Percentiles rank a stretch among this genome's conserved stretches.
phyloP scores from a whole-genome alignment of 2,113 vertebrate genomes.

The Phrynosoma platyrhinos region DNA sequence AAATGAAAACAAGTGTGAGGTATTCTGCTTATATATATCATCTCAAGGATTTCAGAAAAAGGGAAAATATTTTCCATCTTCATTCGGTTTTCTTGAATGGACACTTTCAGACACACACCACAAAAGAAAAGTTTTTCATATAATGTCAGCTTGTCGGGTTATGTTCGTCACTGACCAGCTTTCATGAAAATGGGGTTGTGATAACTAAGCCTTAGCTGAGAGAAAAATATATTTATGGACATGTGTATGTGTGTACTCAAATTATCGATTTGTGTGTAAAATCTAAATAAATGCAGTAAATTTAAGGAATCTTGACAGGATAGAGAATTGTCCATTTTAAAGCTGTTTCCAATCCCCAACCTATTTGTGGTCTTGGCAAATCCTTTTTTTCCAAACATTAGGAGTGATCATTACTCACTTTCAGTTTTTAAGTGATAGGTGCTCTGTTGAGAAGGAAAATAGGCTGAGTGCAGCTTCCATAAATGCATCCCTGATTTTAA shows the following conservation, averaged over 20 bases:
- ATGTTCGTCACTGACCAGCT: neutral
- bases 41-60: neutral
- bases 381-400: too few relatives aligned
- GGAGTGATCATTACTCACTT: too few relatives aligned
- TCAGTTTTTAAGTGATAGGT: too few relatives aligned
- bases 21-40: neutral
- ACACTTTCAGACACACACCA: neutral
- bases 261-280: neutral
- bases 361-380: too few relatives aligned
- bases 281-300: neutral
- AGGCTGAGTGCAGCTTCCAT: too few relatives aligned
- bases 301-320: too few relatives aligned
- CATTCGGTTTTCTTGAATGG: neutral
- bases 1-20: neutral
- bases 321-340: too few relatives aligned
- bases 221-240: neutral
- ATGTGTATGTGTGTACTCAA: neutral
- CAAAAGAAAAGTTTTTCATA: neutral
- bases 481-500: too few relatives aligned
- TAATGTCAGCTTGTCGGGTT: too few relatives aligned
- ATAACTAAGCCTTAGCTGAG: neutral
- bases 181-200: neutral
- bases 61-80: neutral
- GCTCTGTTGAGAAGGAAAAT: too few relatives aligned
- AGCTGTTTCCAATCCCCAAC: too few relatives aligned